Conservation (phyloP, 2,888 invertebrate species). For the Drosophila atripex region DNA sequence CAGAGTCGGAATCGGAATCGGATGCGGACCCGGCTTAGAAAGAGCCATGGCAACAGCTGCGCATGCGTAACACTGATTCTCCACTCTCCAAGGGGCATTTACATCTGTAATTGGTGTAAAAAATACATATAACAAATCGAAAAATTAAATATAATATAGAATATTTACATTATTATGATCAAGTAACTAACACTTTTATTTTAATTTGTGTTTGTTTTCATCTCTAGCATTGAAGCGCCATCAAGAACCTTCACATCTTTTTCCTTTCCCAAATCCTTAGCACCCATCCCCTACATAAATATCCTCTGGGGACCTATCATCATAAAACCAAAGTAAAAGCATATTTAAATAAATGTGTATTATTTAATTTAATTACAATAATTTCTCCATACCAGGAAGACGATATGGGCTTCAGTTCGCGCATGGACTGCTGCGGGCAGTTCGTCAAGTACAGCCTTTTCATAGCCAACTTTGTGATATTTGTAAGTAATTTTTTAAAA, state of each 20-base stretch:
- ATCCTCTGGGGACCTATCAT: constrained; percentile 4
- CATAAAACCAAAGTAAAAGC: constrained; percentile 20
- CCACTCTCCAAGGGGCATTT: constrained; percentile 12
- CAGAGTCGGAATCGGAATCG: constrained; percentile 25
- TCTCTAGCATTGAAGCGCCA: constrained; percentile 16
- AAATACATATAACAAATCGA: background rate
- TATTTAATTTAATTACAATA: background rate
- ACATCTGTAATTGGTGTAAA: background rate
- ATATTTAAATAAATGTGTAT: background rate
- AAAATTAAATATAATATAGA: background rate
- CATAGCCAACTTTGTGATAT: constrained; percentile 92
- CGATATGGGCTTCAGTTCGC: constrained; percentile 90
- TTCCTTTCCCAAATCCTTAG: constrained; percentile 13
- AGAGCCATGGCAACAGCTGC: constrained; percentile 31
- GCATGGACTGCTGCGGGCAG: constrained; percentile 95
- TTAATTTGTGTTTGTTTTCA: constrained; percentile 8
- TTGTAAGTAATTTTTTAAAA: constrained; percentile 87
- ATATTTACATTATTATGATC: background rate
- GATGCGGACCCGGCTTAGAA: constrained; percentile 7
- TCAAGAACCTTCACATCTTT: constrained; percentile 22
- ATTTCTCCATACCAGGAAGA: constrained; percentile 65
- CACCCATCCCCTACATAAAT: constrained; percentile 14
- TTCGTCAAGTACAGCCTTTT: constrained; percentile 94
- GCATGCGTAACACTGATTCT: constrained; percentile 53
- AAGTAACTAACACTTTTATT: background rate